phyloP scores from a whole-genome alignment of 2,888 invertebrate species.

The Globia sparganii region DNA sequence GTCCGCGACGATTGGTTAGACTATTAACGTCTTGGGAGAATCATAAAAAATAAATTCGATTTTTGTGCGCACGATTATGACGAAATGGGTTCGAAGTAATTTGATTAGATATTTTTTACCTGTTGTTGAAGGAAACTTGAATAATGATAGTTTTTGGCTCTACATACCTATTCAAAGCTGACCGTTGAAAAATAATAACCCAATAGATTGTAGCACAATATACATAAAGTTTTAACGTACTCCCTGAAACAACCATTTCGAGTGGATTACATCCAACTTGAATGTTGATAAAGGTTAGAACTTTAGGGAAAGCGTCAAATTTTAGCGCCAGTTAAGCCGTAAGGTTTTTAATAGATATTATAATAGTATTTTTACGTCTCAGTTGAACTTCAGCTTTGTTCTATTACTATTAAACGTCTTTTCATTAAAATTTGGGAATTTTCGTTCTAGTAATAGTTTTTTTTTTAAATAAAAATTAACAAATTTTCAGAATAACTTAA shows the following conservation, averaged over 20 bases:
- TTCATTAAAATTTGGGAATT: conserved; percentile 5
- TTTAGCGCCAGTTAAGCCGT: conserved; percentile 67
- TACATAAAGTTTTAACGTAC: conserved; percentile 68
- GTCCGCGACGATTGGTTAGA: conserved; percentile 75
- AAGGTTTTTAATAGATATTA: conserved; percentile 71
- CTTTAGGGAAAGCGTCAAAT: conserved; percentile 68
- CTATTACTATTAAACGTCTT: conserved; percentile 22
- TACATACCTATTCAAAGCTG: conserved; percentile 41
- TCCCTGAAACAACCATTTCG: conserved; percentile 67
- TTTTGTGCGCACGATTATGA: conserved; percentile 70
- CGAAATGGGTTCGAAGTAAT: conserved; percentile 67
- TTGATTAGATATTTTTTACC: conserved; percentile 73
- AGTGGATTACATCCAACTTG: conserved; percentile 69
- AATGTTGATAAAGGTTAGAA: conserved; percentile 71
- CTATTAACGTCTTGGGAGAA: conserved; percentile 74
- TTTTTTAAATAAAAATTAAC: neutral
- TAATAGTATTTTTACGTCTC: conserved; percentile 66
- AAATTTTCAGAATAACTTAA: neutral
- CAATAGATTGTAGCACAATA: conserved; percentile 68
- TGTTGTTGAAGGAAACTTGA: conserved; percentile 59
- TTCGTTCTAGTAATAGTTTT: neutral
- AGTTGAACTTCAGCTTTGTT: conserved; percentile 48
- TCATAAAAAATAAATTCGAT: conserved; percentile 72
- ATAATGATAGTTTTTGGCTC: conserved; percentile 52
- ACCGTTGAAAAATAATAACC: conserved; percentile 64